Percentiles rank a stretch among this genome's conserved stretches.
Conservation (phyloP, 1,140 invertebrate species). For the Drosophila varians region DNA sequence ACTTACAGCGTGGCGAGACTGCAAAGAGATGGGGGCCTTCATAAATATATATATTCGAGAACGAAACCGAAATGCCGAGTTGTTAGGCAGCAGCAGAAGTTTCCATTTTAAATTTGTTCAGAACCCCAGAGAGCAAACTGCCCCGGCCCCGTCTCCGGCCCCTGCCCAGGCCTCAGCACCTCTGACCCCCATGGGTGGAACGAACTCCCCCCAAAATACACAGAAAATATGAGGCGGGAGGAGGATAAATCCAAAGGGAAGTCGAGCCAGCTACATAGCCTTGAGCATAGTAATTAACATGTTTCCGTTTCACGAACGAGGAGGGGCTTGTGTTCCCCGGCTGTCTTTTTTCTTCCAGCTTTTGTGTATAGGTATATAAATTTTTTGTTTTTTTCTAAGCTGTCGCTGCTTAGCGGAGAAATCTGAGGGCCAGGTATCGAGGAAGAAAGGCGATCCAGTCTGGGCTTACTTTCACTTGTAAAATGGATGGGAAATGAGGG, state of each 20-base stretch:
- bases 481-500: slow-evolving; percentile 63
- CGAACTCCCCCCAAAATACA: slow-evolving; percentile 21
- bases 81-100: slow-evolving; percentile 59
- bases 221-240: slow-evolving; percentile 36
- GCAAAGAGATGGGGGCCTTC: slow-evolving; percentile 51
- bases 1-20: slow-evolving; percentile 87
- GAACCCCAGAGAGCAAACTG: slow-evolving; percentile 45
- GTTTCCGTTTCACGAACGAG: slow-evolving; percentile 74
- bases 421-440: slow-evolving; percentile 65
- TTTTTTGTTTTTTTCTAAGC: background rate
- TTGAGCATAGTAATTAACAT: slow-evolving; percentile 81
- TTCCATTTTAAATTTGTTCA: slow-evolving; percentile 48
- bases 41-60: slow-evolving; percentile 34
- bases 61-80: slow-evolving; percentile 31
- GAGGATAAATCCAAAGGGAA: slow-evolving; percentile 54
- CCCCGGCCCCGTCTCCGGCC: no score
- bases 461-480: slow-evolving; percentile 70
- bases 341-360: background rate
- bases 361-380: background rate
- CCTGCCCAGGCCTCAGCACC: no score
- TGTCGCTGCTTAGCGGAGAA: slow-evolving; percentile 16
- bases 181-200: slow-evolving; percentile 26
- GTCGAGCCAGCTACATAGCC: slow-evolving; percentile 69
- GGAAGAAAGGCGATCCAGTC: slow-evolving; percentile 35
- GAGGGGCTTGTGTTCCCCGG: slow-evolving; percentile 7